Evolutionary conservation across 2,797 vertebrate species (phyloP), one percentile per base, ranked within the genome.

Genomic region (Todus mexicanus): DNA sequence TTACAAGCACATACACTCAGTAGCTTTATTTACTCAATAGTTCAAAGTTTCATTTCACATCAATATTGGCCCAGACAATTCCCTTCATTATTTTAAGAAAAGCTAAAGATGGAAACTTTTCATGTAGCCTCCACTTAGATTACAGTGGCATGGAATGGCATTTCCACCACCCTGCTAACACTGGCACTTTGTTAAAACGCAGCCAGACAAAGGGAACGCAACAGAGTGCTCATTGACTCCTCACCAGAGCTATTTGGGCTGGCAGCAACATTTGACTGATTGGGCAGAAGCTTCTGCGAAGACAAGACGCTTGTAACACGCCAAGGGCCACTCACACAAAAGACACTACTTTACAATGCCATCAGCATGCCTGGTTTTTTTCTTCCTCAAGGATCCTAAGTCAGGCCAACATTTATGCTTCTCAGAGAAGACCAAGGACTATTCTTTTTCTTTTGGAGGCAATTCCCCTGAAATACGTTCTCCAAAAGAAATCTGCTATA

Each of bases 41-140:
- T 90, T 92, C 69, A 56, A 87, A 81, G 76, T 94, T 88, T 81
- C 54, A 77, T 31, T 88, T 69, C 59, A 51, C 70, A 81, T 88
- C 66, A 84, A 53, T 31, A 26, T 4, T 59, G 29, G 5, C 48
- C 9, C 2, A 90, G 70, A 95, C 60, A 93, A 91, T 53, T 51
- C 33, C 21, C 53, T 60, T 29, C 68, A 72, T 81, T 88, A 90
- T 91, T 86, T 86, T 66, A 79, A 72, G 65, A 77, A 87, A 86
- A 90, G 23, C 37, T 92, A 91, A 93, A 86, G 57, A 87, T 50
- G 60, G 83, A 81, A 95, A 74, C 33, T 73, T 94, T 84, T 75
- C 50, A 57, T 48, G 57, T n/a, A 87, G 40, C n/a, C 71, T 87
- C 64, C 68, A 76, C 69, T 88, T 79, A 87, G 74, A 92, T 70